phyloP scores from a whole-genome alignment of 1,140 invertebrate species.

The Monochamus saltuarius region DNA sequence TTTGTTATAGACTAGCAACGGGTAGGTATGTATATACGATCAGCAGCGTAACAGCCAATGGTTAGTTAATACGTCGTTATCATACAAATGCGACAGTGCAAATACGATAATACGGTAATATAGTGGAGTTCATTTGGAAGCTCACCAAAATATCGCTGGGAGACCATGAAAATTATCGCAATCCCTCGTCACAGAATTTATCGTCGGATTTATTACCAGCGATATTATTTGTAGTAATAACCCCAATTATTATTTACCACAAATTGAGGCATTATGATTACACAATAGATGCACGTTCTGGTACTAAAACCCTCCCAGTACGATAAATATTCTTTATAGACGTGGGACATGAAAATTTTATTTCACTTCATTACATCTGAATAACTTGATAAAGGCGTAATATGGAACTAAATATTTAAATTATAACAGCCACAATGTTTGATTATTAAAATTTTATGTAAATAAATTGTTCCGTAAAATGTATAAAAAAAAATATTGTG shows the following conservation, averaged over 20 bases:
- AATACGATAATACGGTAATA: conserved; percentile 11
- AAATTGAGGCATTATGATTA: conserved; percentile 14
- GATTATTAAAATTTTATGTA: neutral
- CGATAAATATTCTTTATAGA: conserved; percentile 20
- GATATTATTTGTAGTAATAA: conserved; percentile 21
- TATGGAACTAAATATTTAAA: neutral
- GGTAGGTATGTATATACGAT: too few species aligned
- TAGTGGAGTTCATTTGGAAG: conserved; percentile 23
- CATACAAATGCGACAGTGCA: too few species aligned
- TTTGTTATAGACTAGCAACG: too few species aligned
- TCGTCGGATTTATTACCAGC: conserved; percentile 19
- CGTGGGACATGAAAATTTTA: conserved; percentile 1
- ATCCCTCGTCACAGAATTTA: conserved; percentile 20
- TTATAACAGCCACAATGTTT: too few species aligned
- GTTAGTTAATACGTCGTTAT: too few species aligned
- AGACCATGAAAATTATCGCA: conserved; percentile 20
- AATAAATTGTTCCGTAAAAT: neutral
- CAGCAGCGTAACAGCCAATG: too few species aligned
- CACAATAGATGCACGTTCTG: conserved; percentile 15
- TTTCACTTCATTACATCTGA: conserved; percentile 6
- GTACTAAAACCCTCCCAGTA: conserved; percentile 13
- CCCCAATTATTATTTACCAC: conserved; percentile 26
- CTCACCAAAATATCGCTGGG: conserved; percentile 16
- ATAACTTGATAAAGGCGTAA: conserved; percentile 4
- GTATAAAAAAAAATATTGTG: too few species aligned